These are phyloP conservation scores for Archivesica marissinica DNA, from an alignment of 1,140 invertebrate species.

Conservation along the genomic window DNA sequence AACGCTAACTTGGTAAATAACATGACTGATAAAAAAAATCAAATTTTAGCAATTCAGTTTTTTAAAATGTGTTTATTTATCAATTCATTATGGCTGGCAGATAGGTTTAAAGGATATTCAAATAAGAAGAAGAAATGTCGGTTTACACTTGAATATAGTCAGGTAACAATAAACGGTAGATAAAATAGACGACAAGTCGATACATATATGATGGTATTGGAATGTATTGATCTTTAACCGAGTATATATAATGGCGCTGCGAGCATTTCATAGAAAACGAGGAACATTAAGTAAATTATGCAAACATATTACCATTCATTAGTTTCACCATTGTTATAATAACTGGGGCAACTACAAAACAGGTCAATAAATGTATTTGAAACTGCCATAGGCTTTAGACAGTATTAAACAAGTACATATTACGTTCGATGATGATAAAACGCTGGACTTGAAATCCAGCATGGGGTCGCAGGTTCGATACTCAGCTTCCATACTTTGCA, in stretches of 20 bases:
- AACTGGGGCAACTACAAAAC: too few species aligned
- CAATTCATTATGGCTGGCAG: constrained; percentile 18
- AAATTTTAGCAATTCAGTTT: neutral
- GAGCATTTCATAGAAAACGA: neutral
- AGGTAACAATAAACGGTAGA: constrained; percentile 23
- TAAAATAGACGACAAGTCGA: constrained; percentile 30
- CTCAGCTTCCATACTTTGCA: too few species aligned
- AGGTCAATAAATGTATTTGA: too few species aligned
- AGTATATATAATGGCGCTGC: neutral
- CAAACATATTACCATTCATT: too few species aligned
- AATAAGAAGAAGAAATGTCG: constrained; percentile 2
- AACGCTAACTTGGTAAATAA: neutral
- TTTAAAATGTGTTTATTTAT: constrained; percentile 11
- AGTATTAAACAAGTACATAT: too few species aligned
- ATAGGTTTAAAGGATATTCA: constrained; percentile 11
- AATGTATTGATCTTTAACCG: constrained; percentile 26
- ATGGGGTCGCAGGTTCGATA: too few species aligned
- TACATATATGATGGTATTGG: neutral
- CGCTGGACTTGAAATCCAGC: too few species aligned
- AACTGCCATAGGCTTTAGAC: too few species aligned
- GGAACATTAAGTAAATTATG: too few species aligned
- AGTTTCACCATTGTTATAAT: too few species aligned
- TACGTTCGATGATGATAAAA: too few species aligned
- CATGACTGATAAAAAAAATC: neutral
- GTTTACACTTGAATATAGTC: neutral